phyloP scores from a whole-genome alignment of 2,113 vertebrate genomes.

The Gorsachius goisagi region DNA sequence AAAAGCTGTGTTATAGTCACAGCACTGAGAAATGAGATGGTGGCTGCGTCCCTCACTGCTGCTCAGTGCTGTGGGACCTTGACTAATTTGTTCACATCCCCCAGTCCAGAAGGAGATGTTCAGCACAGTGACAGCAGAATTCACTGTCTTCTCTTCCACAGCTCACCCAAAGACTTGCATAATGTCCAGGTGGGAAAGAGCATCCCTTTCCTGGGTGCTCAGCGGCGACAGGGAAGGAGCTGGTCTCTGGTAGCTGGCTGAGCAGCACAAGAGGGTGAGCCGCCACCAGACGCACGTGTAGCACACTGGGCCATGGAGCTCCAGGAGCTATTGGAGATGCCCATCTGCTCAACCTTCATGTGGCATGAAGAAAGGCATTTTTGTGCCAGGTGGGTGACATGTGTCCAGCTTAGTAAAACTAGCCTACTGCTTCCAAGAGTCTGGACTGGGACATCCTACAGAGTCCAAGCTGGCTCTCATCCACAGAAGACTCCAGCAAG shows the following conservation, averaged over 20 bases:
- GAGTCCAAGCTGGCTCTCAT: not conserved
- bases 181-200: not conserved
- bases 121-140: not conserved
- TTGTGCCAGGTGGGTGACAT: not conserved
- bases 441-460: not conserved
- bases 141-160: not conserved
- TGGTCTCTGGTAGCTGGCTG: not conserved
- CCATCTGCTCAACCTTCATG: fast-evolving
- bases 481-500: not conserved
- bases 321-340: not conserved
- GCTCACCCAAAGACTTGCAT: not conserved
- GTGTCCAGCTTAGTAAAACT: not conserved
- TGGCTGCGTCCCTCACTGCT: not conserved
- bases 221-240: not conserved
- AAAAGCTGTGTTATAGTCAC: not conserved
- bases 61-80: not conserved
- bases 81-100: not conserved
- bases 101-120: not conserved
- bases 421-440: not conserved
- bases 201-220: not conserved
- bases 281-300: not conserved
- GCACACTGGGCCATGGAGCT: not conserved
- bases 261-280: not conserved
- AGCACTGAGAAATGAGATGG: not conserved
- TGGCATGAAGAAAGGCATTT: not conserved